Base-by-base conservation (phyloP, 92 coral and sea anemone species). In the Parazoanthus atlanticus region DNA sequence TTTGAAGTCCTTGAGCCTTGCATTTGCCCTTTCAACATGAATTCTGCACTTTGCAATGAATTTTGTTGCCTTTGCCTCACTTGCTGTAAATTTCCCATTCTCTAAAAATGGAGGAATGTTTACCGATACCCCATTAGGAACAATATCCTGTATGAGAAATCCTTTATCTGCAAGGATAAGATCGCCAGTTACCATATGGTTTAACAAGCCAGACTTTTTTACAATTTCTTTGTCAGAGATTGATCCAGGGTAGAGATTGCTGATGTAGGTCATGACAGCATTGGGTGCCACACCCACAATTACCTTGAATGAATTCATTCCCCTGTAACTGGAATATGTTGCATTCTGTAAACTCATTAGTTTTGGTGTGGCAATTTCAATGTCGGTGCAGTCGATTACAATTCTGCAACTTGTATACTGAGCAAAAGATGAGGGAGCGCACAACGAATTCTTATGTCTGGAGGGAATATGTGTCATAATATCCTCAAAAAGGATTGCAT, bases 1-100 rank as follows among this genome's bases (percentile, higher is more conserved):
- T 33, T 93, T 91, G 38, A 89, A 93, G 56, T 91, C 93, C 49
- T 88, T 91, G 11, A 93, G 61, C 65, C 96, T 52, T 31, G 92
- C 47, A 43, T 43, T 43, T 43, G 47, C 47, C 9, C 47, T 6
- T 7, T 43, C 47, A 43, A 43, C 47, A 43, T 43, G 47, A 5
- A 43, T 43, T 6, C 47, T 43, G 47, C 47, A 43, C 47, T 43
- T 43, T 8, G 47, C 8, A 8, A 43, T 43, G 11, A 2, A 2
- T 0, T 43, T 43, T 43, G 47, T 43, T 12, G 76, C 84, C 54
- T 33, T 81, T 73, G 87, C 91, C 76, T 93, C 94, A 82, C 86
- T 92, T 74, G 72, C 87, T 47, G 91, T 92, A 49, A 92, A 93
- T 78, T 80, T 89, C 0, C 91, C 92, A 71, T 91, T 69, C 3